Base-by-base conservation (phyloP, 30 jellyfish, hydroid and myxozoan species). In the Aurelia aurita complex sp. Pacific region DNA sequence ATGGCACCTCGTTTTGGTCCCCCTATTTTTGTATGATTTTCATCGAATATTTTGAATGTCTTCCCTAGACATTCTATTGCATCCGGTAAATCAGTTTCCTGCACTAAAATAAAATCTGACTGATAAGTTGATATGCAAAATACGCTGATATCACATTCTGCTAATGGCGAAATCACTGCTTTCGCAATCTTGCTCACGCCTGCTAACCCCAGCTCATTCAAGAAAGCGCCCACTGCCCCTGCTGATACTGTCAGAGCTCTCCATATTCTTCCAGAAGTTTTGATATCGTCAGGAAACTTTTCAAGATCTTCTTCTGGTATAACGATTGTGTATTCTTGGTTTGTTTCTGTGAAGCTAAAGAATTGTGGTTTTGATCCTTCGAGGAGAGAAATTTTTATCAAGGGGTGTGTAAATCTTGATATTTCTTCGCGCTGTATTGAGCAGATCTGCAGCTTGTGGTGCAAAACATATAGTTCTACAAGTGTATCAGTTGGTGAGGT, bases 101-200 rank as follows among this genome's bases (percentile, higher is more conserved):
- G 99, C 23, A 95, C 99, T 85, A 95, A 69, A 40, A 95, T 90
- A 62, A 57, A 95, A 53, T 95, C 99, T 13, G 99, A 95, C 82
- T 95, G 99, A 63, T 95, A 95, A 7, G 99, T 95, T 14, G 99
- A 95, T 51, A 95, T 74, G 69, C 99, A 95, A 50, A 95, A 86
- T 15, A 95, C 99, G 23, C 98, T 79, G 12, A 95, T 83, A n/a
- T 84, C 95, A 73, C 92, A 74, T 53, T 95, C 99, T 2, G 99
- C 98, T 54, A 95, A 64, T 10, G 99, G 99, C 23, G 97, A 96
- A 29, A 95, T 95, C 16, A 90, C 94, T 0, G 99, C 89, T 65
- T 90, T 95, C 4, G 99, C 97, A 54, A 95, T 95, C 77, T 95
- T 95, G 83, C 97, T 88, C 23, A 90, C 96, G 33, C 99, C 99